Conservation (phyloP, 1,140 invertebrate species). For the Anastrepha obliqua region DNA sequence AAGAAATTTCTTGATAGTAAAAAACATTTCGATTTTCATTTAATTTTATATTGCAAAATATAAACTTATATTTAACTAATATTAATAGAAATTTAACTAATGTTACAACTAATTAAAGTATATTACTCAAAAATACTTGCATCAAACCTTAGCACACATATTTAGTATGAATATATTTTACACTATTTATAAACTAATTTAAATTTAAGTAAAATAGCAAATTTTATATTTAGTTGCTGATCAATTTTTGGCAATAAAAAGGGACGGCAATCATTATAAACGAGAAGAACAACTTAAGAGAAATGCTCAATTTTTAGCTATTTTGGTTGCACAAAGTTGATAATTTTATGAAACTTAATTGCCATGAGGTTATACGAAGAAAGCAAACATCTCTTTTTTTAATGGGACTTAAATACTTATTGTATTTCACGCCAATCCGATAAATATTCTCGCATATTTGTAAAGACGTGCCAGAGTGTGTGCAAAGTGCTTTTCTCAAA, state of each 20-base stretch:
- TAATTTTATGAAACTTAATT: no score
- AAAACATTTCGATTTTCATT: constrained; percentile 16
- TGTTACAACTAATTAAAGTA: constrained; percentile 4
- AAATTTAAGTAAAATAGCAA: background rate
- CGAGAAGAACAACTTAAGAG: no score
- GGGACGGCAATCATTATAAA: background rate
- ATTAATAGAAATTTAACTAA: background rate
- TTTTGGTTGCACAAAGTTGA: no score
- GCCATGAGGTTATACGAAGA: no score
- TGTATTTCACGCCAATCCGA: no score
- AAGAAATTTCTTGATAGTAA: background rate
- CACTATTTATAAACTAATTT: constrained; percentile 1
- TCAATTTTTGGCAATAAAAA: background rate
- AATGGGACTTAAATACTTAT: no score
- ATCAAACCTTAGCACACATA: background rate
- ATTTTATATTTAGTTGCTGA: background rate
- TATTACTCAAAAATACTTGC: background rate
- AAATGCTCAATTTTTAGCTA: no score
- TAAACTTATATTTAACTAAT: constrained; percentile 5
- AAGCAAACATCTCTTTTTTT: no score
- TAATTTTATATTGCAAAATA: background rate
- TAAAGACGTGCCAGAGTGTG: no score
- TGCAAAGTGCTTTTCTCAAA: no score
- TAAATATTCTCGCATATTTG: no score
- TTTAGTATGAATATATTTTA: background rate